Base-by-base conservation (phyloP, 2,888 invertebrate species). In the Crepidodera aurea region DNA sequence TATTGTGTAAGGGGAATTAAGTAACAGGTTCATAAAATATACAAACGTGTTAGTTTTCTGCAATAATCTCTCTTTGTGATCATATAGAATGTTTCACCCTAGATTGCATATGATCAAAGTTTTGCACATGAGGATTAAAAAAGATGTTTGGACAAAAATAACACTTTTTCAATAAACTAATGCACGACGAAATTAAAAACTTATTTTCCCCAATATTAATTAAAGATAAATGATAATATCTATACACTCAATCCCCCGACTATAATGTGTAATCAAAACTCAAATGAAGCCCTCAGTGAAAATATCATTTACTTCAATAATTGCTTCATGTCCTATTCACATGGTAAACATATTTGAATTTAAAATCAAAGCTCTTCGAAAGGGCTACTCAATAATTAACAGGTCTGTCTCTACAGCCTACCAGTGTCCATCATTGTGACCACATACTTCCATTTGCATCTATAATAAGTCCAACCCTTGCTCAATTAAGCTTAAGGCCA, bases 381-480 rank as follows among this genome's bases (percentile, higher is more conserved):
- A 51, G 60, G 54, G 51, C 29, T 16, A 53, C 46, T 48, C 51
- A 60, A 60, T 60, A 60, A 53, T 53, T 60, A 53, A 60, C 53
- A 51, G 53, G 60, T 57, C 57, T 48, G 48, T 48, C 39, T 48
- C 57, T 48, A 25, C 12, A 25, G 57, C 57, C 22, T 27, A 48
- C 37, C 71, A 65, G 62, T 76, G 78, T 76, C 78, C 78, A 74
- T 78, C 78, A 76, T 66, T 65, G 71, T 65, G 71, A 75, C 74
- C 75, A 65, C 74, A 71, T 73, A 74, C 75, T 77, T 76, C 76
- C 77, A 79, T 80, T 80, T 81, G 81, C 81, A 81, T 81, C 74
- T 71, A 76, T 79, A 80, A 80, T 79, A 76, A 75, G 77, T 65
- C 68, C 69, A 71, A 73, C 75, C 78, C 76, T 75, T 71, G 78